phyloP scores from a whole-genome alignment of 1,140 invertebrate species.

The Pomacea maculata region DNA sequence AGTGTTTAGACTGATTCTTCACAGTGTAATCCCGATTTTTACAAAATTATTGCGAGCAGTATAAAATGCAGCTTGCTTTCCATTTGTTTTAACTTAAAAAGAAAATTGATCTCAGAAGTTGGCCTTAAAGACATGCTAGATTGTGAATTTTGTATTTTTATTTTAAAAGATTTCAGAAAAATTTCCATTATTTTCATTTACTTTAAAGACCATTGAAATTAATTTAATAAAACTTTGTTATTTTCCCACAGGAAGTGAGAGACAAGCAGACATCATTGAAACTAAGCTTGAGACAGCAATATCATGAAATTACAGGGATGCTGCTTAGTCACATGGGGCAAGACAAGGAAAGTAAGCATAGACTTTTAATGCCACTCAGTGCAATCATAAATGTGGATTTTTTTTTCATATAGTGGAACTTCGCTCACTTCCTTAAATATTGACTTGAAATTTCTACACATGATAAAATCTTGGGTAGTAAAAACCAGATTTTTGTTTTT shows the following conservation, averaged over 20 bases:
- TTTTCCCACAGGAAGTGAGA: slow-evolving; percentile 27
- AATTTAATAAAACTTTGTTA: too few relatives aligned
- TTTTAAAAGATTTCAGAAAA: neutral
- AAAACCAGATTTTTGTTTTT: too few relatives aligned
- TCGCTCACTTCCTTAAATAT: neutral
- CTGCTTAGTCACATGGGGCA: slow-evolving; percentile 36
- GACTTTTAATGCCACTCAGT: neutral
- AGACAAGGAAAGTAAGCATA: slow-evolving; percentile 36
- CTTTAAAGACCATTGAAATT: neutral
- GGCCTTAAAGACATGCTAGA: neutral
- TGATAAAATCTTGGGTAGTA: too few relatives aligned
- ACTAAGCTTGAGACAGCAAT: slow-evolving; percentile 35
- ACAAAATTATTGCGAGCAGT: neutral
- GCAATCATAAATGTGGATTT: neutral
- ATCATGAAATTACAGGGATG: slow-evolving; percentile 42
- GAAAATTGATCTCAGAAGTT: neutral
- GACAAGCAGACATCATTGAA: slow-evolving; percentile 44
- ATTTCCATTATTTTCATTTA: neutral
- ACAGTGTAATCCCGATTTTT: neutral
- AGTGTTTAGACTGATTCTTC: slow-evolving; percentile 1
- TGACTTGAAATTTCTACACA: neutral
- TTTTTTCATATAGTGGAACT: neutral
- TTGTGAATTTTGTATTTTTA: neutral
- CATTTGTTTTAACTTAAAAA: too few relatives aligned
- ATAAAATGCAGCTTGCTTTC: neutral